phyloP scores from a whole-genome alignment of 2,888 invertebrate species.

The Uropetala carovei region DNA sequence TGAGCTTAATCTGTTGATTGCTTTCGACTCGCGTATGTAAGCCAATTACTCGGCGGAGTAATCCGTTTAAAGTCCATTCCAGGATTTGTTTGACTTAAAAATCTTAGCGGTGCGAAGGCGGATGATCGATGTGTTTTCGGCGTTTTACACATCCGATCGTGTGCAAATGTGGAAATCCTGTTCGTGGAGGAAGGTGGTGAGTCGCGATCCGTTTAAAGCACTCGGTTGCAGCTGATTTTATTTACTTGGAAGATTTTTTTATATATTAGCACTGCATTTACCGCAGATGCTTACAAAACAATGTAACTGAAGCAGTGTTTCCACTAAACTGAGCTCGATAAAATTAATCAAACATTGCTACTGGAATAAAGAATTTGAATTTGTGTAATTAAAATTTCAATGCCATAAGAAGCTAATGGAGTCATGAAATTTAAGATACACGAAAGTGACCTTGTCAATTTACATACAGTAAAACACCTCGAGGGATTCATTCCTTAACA shows the following conservation, averaged over 20 bases:
- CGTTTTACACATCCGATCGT: background rate
- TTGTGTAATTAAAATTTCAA: too few species aligned
- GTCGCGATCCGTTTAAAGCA: background rate
- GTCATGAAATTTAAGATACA: too few species aligned
- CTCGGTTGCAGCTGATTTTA: too few species aligned
- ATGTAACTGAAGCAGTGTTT: background rate
- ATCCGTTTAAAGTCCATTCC: background rate
- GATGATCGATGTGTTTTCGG: background rate
- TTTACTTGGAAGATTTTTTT: background rate
- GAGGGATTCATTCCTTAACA: too few species aligned
- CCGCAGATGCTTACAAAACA: too few species aligned
- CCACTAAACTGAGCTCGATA: background rate
- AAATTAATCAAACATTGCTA: too few species aligned
- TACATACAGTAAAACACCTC: too few species aligned
- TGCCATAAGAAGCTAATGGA: too few species aligned
- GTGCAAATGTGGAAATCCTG: background rate
- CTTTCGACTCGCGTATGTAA: background rate
- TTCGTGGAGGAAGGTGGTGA: background rate
- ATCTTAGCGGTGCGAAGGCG: background rate
- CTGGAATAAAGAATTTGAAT: too few species aligned
- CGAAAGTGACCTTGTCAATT: too few species aligned
- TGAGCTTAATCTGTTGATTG: constrained; percentile 18
- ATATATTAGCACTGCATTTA: background rate
- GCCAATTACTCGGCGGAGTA: background rate
- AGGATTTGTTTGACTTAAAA: constrained; percentile 4